Evolutionary conservation across 2,113 vertebrate genomes (phyloP), one percentile per base, ranked within the genome.

Genomic region (Dicentrarchus labrax): DNA sequence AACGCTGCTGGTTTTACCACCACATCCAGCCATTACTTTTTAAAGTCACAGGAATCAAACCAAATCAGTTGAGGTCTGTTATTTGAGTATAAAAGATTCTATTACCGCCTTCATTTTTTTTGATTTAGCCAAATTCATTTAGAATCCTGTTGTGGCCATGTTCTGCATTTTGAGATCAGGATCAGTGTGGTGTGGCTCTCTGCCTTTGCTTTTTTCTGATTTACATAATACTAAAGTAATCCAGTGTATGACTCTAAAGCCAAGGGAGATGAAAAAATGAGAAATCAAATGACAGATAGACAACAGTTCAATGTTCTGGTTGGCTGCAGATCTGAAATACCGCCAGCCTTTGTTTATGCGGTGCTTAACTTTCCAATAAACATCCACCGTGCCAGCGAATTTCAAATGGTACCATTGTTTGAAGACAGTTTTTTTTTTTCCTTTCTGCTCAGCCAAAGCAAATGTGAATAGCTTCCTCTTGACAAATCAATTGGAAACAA

Each of bases 401-500:
- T 89, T 90, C 73, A 88, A 89, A 86, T 72, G 74, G 76, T 75
- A 84, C 83, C 84, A 68, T 89, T 90, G 87, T 85, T 77, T 61
- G 30, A n/a, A 56, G 77, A 77, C 62, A 43, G 69, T 50, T 53
- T 72, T 70, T 68, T 76, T 22, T 13, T 6, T 6, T 2, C 11
- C 39, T 43, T 8, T 84, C 78, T 50, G 47, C 67, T 87, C 80
- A 72, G 38, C 62, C 78, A 39, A 76, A 83, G 54, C 56, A 60
- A 87, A 87, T 79, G 62, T 57, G 48, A 80, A 77, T 66, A 75
- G 71, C 78, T 88, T 82, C 69, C 85, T 86, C 75, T 83, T 70
- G 57, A 86, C 72, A 89, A 91, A 84, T 85, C 86, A 86, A 80
- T 90, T 72, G 79, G 72, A 89, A 89, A 86, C 65, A 68, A 90